Conservation (phyloP, 2,113 vertebrate genomes). For the Hemibates koningsi region DNA sequence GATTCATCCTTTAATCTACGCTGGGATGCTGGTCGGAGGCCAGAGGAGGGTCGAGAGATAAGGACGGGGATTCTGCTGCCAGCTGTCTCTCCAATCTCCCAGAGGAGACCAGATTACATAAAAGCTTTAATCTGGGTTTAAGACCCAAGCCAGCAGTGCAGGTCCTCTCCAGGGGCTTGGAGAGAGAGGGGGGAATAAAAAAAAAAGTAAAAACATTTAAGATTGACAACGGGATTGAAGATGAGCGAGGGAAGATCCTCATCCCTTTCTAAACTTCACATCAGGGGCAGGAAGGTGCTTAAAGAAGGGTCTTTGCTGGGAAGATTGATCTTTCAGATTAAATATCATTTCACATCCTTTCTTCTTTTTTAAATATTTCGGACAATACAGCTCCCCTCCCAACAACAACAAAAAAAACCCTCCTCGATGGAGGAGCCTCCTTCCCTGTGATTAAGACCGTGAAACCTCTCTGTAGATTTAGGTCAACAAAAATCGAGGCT, state of each 20-base stretch:
- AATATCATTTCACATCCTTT: background rate
- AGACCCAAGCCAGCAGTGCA: conserved; percentile 56
- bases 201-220: background rate
- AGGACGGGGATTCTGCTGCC: conserved; percentile 60
- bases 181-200: background rate
- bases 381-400: background rate
- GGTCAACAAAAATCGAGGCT: background rate
- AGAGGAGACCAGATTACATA: conserved; percentile 67
- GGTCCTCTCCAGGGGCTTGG: conserved; percentile 20
- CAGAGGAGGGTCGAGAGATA: conserved; percentile 44
- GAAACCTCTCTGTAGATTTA: background rate
- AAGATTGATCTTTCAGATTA: background rate
- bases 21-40: conserved; percentile 18
- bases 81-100: conserved; percentile 73
- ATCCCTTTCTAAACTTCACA: background rate
- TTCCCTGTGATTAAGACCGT: background rate
- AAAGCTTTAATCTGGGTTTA: conserved; percentile 69
- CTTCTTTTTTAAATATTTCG: background rate
- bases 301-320: background rate
- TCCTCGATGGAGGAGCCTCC: background rate
- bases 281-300: background rate
- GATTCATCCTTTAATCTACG: conserved; percentile 32
- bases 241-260: background rate
- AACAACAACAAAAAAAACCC: background rate
- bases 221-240: background rate